A percentile compares a stretch with the other conserved stretches of the same genome.
Conservation (phyloP, 2,888 invertebrate genomes). For the Operophtera brumata region DNA sequence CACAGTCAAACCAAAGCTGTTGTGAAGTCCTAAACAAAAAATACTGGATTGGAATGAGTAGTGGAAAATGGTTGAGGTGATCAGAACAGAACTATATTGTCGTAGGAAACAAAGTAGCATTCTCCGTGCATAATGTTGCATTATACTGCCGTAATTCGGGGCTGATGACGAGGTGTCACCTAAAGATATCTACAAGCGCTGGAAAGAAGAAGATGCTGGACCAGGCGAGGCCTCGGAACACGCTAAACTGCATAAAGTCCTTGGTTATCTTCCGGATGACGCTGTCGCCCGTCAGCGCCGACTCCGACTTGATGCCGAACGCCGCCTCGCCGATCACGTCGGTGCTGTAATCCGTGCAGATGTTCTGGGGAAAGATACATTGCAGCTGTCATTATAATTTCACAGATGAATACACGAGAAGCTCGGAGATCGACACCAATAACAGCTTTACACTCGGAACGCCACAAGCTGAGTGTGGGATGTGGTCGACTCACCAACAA, state of each 20-base stretch:
- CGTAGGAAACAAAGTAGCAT: too few species aligned
- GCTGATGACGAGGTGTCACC: constrained; percentile 31
- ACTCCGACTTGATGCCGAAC: constrained; percentile 47
- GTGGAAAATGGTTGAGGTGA: too few species aligned
- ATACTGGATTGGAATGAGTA: too few species aligned
- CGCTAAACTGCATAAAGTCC: constrained; percentile 42
- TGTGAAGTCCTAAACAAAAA: too few species aligned
- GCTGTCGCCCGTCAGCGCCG: constrained; percentile 45
- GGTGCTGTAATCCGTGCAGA: constrained; percentile 47
- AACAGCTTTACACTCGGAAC: too few species aligned
- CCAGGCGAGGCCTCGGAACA: constrained; percentile 45
- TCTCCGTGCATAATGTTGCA: too few species aligned
- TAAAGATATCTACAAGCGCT: constrained; percentile 44
- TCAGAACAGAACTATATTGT: too few species aligned
- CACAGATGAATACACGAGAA: not conserved
- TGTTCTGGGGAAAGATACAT: constrained; percentile 23
- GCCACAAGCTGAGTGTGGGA: too few species aligned
- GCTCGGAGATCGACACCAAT: too few species aligned
- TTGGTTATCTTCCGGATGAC: constrained; percentile 44
- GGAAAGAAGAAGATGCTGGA: constrained; percentile 56
- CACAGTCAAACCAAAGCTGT: too few species aligned
- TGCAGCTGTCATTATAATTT: not conserved
- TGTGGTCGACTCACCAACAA: too few species aligned
- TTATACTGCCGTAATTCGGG: not conserved
- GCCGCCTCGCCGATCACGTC: constrained; percentile 52